Evolutionary conservation across 2,113 vertebrate genomes (phyloP).

Genomic region (Bolborhynchus lineola): DNA sequence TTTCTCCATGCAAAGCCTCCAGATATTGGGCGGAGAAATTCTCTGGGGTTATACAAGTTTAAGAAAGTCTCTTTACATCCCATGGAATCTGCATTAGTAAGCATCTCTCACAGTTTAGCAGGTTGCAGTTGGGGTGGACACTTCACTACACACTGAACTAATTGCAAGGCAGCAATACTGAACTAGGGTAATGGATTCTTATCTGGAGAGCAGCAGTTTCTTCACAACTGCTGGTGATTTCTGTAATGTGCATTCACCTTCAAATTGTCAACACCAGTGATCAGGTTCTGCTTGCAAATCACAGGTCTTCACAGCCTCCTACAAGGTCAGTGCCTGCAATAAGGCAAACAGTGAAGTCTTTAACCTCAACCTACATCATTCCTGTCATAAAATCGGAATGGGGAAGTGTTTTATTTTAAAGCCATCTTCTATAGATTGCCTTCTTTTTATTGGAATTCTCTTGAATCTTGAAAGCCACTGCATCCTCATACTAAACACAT

Average conservation of each 20-base stretch:
- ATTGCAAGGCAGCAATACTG: not conserved
- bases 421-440: not conserved
- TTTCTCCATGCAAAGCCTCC: not conserved
- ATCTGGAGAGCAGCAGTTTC: not conserved
- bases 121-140: not conserved
- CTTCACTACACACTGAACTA: not conserved
- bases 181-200: not conserved
- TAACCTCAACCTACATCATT: not conserved
- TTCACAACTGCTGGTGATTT: slow-evolving; percentile 51
- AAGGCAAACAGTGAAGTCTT: not conserved
- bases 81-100: not conserved
- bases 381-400: not conserved
- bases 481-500: not conserved
- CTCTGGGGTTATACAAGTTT: not conserved
- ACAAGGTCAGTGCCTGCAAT: slow-evolving; percentile 56
- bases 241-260: slow-evolving; percentile 41
- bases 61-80: not conserved
- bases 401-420: not conserved
- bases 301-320: slow-evolving; percentile 45
- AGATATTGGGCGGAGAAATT: not conserved
- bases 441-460: not conserved
- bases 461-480: not conserved
- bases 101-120: not conserved
- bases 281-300: slow-evolving; percentile 67
- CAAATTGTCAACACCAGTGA: slow-evolving; percentile 40